A percentile compares a stretch with the other conserved stretches of the same genome.
Evolutionary conservation across 2,113 vertebrate species (phyloP).

Genomic region (Solea senegalensis): DNA sequence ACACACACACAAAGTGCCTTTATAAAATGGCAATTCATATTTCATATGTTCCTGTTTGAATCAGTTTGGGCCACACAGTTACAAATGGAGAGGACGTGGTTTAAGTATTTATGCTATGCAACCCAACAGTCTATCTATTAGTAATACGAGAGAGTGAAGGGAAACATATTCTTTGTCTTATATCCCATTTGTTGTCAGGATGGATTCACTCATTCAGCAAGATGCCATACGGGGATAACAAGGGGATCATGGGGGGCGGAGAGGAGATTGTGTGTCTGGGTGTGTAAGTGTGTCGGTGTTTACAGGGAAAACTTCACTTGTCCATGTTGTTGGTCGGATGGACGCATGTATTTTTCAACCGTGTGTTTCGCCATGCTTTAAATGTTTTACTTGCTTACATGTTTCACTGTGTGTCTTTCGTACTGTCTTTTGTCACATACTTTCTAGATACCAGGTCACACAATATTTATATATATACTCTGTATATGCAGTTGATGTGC

Average conservation of each 20-base stretch:
- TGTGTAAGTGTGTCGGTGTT: slow-evolving; percentile 17
- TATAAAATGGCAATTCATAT: slow-evolving; percentile 93
- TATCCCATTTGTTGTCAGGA: slow-evolving; percentile 86
- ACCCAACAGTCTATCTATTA: slow-evolving; percentile 89
- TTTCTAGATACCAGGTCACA: not conserved
- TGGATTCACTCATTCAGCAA: slow-evolving; percentile 75
- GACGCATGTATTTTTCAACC: slow-evolving; percentile 6
- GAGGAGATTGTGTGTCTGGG: slow-evolving; percentile 8
- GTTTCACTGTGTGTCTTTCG: slow-evolving; percentile 1
- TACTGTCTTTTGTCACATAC: not conserved
- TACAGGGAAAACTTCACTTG: slow-evolving; percentile 19
- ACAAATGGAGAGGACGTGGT: slow-evolving; percentile 89
- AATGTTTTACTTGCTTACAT: not conserved
- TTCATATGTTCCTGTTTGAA: slow-evolving; percentile 88
- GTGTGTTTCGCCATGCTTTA: not conserved
- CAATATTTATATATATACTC: slow-evolving; percentile 3
- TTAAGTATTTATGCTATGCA: slow-evolving; percentile 94
- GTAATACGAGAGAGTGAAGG: slow-evolving; percentile 84
- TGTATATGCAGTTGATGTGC: slow-evolving; percentile 1
- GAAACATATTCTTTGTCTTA: slow-evolving; percentile 83
- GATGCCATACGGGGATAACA: slow-evolving; percentile 63
- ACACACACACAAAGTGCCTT: slow-evolving; percentile 85
- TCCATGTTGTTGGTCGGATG: not conserved
- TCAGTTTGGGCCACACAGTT: slow-evolving; percentile 82
- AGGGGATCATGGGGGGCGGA: slow-evolving; percentile 38